These are phyloP conservation scores for Ryuthela nishihirai DNA, from an alignment of 2,888 invertebrate genomes.

Conservation along the genomic window DNA sequence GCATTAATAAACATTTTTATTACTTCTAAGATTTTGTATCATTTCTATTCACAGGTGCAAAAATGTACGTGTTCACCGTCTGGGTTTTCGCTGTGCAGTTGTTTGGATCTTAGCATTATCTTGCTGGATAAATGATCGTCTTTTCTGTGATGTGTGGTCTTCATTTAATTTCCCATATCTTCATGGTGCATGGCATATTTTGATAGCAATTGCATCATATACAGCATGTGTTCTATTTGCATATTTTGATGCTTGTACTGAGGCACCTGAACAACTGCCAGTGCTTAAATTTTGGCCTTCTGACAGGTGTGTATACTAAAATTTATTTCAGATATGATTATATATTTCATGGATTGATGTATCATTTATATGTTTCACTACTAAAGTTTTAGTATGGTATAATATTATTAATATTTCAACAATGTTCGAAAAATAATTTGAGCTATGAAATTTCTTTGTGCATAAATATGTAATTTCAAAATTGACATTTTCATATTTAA, in stretches of 20 bases:
- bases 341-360: too few relatives aligned
- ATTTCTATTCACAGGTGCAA: slow-evolving; percentile 46
- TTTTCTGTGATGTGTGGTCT: slow-evolving; percentile 75
- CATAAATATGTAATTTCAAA: too few relatives aligned
- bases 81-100: slow-evolving; percentile 66
- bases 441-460: too few relatives aligned
- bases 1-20: too few relatives aligned
- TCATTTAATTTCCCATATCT: slow-evolving; percentile 74
- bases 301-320: slow-evolving; percentile 53
- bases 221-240: slow-evolving; percentile 72
- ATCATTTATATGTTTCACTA: too few relatives aligned
- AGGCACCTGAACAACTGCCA: slow-evolving; percentile 66
- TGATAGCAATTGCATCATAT: slow-evolving; percentile 74
- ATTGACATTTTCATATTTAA: too few relatives aligned
- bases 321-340: too few relatives aligned
- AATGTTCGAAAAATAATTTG: too few relatives aligned
- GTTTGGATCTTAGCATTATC: slow-evolving; percentile 67
- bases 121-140: slow-evolving; percentile 72
- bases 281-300: slow-evolving; percentile 70
- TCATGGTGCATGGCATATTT: slow-evolving; percentile 77
- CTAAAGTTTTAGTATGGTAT: too few relatives aligned
- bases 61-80: slow-evolving; percentile 64
- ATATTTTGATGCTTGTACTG: slow-evolving; percentile 70
- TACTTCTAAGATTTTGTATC: neutral
- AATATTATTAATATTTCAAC: too few relatives aligned